Base-by-base conservation (phyloP, 2,113 vertebrate genomes). In the Neotoma lepida region DNA sequence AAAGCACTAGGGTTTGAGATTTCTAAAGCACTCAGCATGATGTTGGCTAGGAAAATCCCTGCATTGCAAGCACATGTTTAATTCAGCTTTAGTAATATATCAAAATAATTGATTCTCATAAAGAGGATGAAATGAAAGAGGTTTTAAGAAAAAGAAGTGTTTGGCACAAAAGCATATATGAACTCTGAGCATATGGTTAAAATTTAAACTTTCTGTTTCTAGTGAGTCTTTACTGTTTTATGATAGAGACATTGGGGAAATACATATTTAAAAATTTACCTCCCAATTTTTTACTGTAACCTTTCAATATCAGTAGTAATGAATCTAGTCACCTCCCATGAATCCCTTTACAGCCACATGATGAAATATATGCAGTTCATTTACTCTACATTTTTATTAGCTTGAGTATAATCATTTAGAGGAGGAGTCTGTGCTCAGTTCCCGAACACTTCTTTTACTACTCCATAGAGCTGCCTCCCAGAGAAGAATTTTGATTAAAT, bases 1-100 rank as follows among this genome's bases (percentile, higher is more conserved):
- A 96, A 98, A 97, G 94, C 85, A 97, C 97, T 82, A 98, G 97
- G 95, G 84, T 98, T 98, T 88, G 91, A 90, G 93, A 97, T 90
- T 74, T 94, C 63, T 17, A 3, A 49, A 78, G 94, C 86, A 80
- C 81, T 61, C 30, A 2, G 56, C 66, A 86, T 95, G 12, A 64
- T 22, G 89, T 56, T 84, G 84, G 91, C 28, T 77, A 88, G 94
- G 28, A 92, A 95, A 64, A 86, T 1, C 1, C 28, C 6, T 18
- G 3, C 91, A 78, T 39, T 96, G 76, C 6, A 91, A 95, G 70
- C 46, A 44, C 82, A 78, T 94, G 68, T 94, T 73, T 96, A 94
- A 96, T 95, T 97, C 73, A 64, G 74, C 26, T 95, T 82, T 91
- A 91, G 30, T 80, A 95, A 94, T 94, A 95, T 26, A 92, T 82